phyloP scores from a whole-genome alignment of 2,888 invertebrate species.

The Rhabditophanes sp. region DNA sequence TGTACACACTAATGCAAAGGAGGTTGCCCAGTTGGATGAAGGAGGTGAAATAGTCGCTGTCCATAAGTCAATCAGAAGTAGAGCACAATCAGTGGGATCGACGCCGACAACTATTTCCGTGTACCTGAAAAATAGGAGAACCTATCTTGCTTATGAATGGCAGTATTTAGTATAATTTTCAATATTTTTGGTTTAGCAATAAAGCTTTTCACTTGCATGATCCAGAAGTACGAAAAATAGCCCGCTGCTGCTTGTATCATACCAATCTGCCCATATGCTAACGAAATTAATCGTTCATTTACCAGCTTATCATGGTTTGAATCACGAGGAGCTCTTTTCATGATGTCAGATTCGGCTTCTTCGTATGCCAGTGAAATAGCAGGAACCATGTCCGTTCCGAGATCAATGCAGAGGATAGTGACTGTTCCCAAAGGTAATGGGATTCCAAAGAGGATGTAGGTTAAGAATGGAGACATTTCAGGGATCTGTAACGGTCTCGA shows the following conservation, averaged over 20 bases:
- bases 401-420: constrained; percentile 51
- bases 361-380: constrained; percentile 61
- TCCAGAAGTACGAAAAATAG: constrained; percentile 98
- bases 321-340: constrained; percentile 54
- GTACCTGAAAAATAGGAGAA: no score
- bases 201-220: constrained; percentile 99
- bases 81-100: no score
- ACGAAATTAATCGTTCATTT: constrained; percentile 73
- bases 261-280: constrained; percentile 97
- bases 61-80: no score
- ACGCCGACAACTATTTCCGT: no score
- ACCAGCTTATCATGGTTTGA: constrained; percentile 56
- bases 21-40: no score
- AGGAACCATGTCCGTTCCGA: constrained; percentile 53
- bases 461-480: constrained; percentile 49
- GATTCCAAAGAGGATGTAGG: constrained; percentile 49
- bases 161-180: no score
- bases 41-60: no score
- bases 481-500: no score
- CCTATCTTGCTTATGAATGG: no score
- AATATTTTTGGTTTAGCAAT: no score
- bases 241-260: constrained; percentile 99
- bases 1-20: no score
- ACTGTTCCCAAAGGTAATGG: constrained; percentile 50
- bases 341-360: constrained; percentile 57